Evolutionary conservation across 2,888 invertebrate genomes (phyloP), one percentile per base, ranked within the genome.

Genomic region (Dasypolia templi): DNA sequence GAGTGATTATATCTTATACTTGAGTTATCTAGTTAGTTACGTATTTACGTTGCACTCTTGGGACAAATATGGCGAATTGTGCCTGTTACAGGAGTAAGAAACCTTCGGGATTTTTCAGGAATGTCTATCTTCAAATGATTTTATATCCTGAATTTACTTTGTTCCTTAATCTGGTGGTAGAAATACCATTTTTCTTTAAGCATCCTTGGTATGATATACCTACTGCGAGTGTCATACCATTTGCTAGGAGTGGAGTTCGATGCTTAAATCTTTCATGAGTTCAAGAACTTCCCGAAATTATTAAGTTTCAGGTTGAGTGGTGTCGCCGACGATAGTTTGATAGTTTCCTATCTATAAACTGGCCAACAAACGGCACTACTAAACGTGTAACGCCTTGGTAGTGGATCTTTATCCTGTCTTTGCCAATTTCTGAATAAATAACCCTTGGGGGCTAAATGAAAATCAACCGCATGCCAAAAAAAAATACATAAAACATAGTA

Each of bases 1-100:
- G 64, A 82, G 26, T 35, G 64, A 70, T 71, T 26, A 55, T 80
- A 75, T 84, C 84, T 79, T 59, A 51, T 72, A 79, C 85, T 86
- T 75, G 63, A 71, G 22, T 76, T 84, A 88, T 87, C 87, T 75
- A 39, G 69, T 73, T 72, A 55, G 77, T 72, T 49, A 73, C 59
- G 59, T 86, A 70, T 88, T 86, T 83, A 59, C 76, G 58, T 77
- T 85, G 82, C 86, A 86, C 86, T 86, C 70, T 62, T 29, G 29
- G n/a, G 26, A 70, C 68, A 72, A 83, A 85, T 79, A 76, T 79
- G 64, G 68, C 53, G 79, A 79, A 58, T 83, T 80, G 63, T n/a
- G 49, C 49, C n/a, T 59, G 70, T 66, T 77, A 51, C 22, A 59
- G 61, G 6, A 56, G 12, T 26, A 22, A 1, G 0, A 9, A 66